Conservation (phyloP, 1,140 invertebrate genomes). For the Hylaeus anthracinus region DNA sequence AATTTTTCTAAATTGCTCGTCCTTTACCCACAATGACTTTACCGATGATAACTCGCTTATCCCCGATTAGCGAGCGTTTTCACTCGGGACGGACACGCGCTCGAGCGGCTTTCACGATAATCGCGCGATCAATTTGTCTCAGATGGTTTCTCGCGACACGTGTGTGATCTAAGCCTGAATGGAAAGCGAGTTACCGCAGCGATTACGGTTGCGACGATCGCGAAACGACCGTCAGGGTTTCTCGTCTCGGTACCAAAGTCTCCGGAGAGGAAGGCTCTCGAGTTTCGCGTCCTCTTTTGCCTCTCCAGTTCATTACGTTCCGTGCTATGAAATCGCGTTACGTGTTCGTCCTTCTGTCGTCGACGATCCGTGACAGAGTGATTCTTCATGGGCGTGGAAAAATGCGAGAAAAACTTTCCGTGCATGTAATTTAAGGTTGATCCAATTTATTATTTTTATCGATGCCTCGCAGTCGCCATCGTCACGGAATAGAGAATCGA, state of each 20-base stretch:
- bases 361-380: not conserved
- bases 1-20: too few relatives aligned
- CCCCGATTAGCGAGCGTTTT: not conserved
- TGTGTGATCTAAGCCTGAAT: slow-evolving; percentile 6
- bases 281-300: not conserved
- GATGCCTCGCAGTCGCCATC: too few relatives aligned
- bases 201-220: not conserved
- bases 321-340: not conserved
- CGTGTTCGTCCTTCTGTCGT: not conserved
- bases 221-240: not conserved
- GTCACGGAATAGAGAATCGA: too few relatives aligned
- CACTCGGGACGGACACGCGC: not conserved
- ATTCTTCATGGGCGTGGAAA: not conserved
- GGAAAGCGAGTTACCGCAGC: slow-evolving; percentile 13
- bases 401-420: not conserved
- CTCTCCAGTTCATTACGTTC: not conserved
- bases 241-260: not conserved
- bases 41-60: too few relatives aligned
- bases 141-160: slow-evolving; percentile 7
- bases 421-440: too few relatives aligned
- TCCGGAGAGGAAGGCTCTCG: too few relatives aligned
- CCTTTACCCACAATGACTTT: too few relatives aligned
- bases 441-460: too few relatives aligned
- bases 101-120: slow-evolving; percentile 27
- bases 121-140: slow-evolving; percentile 11